phyloP scores from a whole-genome alignment of 37 sponge, comb jelly and placozoan genomes.

The Diacarnus erythraeanus region DNA sequence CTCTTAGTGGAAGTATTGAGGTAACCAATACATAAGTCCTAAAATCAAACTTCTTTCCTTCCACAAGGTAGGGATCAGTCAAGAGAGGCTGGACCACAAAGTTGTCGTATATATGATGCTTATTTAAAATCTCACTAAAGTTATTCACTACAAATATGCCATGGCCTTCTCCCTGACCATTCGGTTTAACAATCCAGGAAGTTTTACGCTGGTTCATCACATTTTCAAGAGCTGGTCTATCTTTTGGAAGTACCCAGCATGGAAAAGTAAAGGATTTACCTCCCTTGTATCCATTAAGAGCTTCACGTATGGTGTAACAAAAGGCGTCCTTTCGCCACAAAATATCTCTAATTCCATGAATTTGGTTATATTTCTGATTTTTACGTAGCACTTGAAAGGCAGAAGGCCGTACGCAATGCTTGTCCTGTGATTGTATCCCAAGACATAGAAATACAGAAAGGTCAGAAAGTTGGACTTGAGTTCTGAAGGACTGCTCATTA shows the following conservation, averaged over 20 bases:
- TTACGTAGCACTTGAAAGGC: slow-evolving; percentile 28
- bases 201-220: slow-evolving; percentile 24
- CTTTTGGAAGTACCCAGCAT: slow-evolving; percentile 87
- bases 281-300: slow-evolving; percentile 41
- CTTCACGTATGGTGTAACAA: slow-evolving; percentile 72
- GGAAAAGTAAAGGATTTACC: slow-evolving; percentile 73
- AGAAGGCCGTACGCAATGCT: slow-evolving; percentile 51
- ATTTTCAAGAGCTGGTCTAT: slow-evolving; percentile 34
- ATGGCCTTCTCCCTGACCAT: slow-evolving; percentile 77
- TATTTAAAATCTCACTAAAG: slow-evolving; percentile 20
- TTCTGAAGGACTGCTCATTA: slow-evolving; percentile 41
- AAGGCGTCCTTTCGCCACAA: slow-evolving; percentile 88
- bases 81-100: slow-evolving; percentile 82
- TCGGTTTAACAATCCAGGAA: slow-evolving; percentile 79
- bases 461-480: slow-evolving; percentile 21
- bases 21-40: slow-evolving; percentile 86
- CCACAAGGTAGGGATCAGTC: slow-evolving; percentile 59
- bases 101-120: slow-evolving; percentile 4
- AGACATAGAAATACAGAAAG: slow-evolving; percentile 80
- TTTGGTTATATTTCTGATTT: slow-evolving; percentile 73
- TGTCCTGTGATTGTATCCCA: slow-evolving; percentile 70
- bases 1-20: slow-evolving; percentile 69
- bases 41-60: slow-evolving; percentile 82
- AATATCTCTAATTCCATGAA: slow-evolving; percentile 66
- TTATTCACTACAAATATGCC: slow-evolving; percentile 78